Evolutionary conservation across 2,888 invertebrate species (phyloP), one percentile per base, ranked within the genome.

Genomic region (Corythucha ciliata): DNA sequence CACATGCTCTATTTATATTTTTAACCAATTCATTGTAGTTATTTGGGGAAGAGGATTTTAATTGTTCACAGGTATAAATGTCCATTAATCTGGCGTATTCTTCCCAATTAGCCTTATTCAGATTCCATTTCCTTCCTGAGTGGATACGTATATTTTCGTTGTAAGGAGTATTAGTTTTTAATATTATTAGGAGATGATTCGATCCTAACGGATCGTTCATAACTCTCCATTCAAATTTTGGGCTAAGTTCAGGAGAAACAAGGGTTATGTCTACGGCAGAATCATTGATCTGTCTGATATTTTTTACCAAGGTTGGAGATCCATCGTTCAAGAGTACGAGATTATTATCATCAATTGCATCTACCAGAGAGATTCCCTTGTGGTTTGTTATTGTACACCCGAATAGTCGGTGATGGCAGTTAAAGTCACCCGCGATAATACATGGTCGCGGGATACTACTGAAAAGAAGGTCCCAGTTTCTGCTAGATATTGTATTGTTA

Each of bases 261-360:
- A 40, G 25, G 40, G 40, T 40, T 4, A 40, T 40, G 24, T 40
- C 40, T 24, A 40, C 40, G 25, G 40, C 40, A 6, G 40, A 40
- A 4, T 22, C 14, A 40, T n/a, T 24, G 24, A 8, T 22, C 24
- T 40, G 40, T 5, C 16, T 14, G 16, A 14, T 22, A 16, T 22
- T 24, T 7, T 22, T 22, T 5, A 40, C 25, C 10, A 40, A n/a
- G 16, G 40, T 40, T 22, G 40, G 40, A 20, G 40, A 40, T 3
- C 40, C 40, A 22, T 40, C 40, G 14, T 40, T 40, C n/a, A 40
- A 8, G 24, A 24, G 25, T 3, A 20, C 24, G 20, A 40, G 22
- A 14, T 25, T 25, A 40, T 25, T 8, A 24, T 7, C 4, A 21
- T 40, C 40, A 8, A 25, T 40, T 14, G 40, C 40, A 6, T 14